phyloP scores from a whole-genome alignment of 2,888 invertebrate species.

The Chesias legatella region DNA sequence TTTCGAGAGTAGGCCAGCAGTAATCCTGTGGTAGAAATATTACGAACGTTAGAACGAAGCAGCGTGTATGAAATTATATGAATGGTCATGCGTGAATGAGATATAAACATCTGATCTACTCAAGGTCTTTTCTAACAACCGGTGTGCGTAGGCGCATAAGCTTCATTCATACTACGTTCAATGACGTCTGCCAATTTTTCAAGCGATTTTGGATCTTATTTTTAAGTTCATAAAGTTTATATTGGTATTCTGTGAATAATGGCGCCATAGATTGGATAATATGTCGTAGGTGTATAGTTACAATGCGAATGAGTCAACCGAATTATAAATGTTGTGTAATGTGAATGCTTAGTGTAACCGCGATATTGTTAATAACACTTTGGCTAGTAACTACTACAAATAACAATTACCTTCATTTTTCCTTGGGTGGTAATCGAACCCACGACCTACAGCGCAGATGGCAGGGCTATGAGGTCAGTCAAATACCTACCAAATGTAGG shows the following conservation, averaged over 20 bases:
- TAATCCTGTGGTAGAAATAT: too few relatives aligned
- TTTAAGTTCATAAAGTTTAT: background rate
- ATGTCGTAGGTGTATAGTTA: constrained; percentile 44
- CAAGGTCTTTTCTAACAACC: constrained; percentile 34
- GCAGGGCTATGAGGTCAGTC: too few relatives aligned
- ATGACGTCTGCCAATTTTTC: constrained; percentile 5
- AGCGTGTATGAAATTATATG: too few relatives aligned
- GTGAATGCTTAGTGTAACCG: constrained; percentile 10
- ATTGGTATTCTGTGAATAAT: constrained; percentile 5
- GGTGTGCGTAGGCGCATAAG: constrained; percentile 45
- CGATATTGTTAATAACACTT: background rate
- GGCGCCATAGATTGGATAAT: constrained; percentile 43
- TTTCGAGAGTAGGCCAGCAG: too few relatives aligned
- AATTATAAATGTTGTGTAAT: constrained; percentile 26
- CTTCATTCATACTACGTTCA: constrained; percentile 40
- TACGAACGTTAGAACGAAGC: too few relatives aligned
- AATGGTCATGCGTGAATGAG: constrained; percentile 14
- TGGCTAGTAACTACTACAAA: background rate
- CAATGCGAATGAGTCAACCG: constrained; percentile 39
- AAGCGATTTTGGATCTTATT: constrained; percentile 1
- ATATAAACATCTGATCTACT: constrained; percentile 34
- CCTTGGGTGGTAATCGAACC: too few relatives aligned
- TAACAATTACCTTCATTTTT: too few relatives aligned
- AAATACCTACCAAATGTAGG: too few relatives aligned
- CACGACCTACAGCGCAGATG: too few relatives aligned